Evolutionary conservation across 2,797 vertebrate genomes (phyloP).

Genomic region (Pipistrellus pipistrellus): DNA sequence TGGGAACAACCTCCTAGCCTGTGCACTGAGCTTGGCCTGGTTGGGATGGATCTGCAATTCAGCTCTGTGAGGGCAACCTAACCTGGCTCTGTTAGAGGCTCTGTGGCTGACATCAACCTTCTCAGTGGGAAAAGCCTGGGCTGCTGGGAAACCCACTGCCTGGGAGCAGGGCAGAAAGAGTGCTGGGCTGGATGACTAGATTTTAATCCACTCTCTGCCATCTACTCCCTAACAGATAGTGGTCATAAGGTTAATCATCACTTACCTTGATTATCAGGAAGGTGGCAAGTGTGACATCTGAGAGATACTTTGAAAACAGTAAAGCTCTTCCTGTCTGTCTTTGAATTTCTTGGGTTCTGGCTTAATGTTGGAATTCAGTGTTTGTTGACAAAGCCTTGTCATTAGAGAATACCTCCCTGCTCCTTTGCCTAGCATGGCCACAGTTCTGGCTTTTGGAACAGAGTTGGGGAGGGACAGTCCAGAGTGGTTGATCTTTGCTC

Average conservation of each 20-base stretch:
- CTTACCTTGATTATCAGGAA: conserved; percentile 1
- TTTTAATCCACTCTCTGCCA: not conserved
- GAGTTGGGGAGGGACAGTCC: not conserved
- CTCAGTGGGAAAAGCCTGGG: not conserved
- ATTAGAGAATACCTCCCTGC: not conserved
- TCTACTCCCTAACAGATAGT: not conserved
- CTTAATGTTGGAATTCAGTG: not conserved
- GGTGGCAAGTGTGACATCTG: not conserved
- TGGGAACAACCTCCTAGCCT: not conserved
- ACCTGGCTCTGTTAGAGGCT: not conserved
- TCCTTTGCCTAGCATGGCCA: not conserved
- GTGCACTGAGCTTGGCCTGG: not conserved
- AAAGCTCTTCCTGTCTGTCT: not conserved
- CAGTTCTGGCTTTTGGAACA: not conserved
- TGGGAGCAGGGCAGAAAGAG: not conserved
- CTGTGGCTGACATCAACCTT: not conserved
- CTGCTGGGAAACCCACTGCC: not conserved
- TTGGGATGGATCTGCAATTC: not conserved
- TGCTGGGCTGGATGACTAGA: not conserved
- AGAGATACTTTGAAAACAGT: not conserved
- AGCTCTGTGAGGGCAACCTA: not conserved
- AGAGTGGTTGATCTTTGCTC: not conserved
- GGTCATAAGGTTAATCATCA: not conserved
- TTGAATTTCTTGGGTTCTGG: not conserved
- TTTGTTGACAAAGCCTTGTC: not conserved